phyloP scores from a whole-genome alignment of 2,797 vertebrate species.

The Sphenodon punctatus region DNA sequence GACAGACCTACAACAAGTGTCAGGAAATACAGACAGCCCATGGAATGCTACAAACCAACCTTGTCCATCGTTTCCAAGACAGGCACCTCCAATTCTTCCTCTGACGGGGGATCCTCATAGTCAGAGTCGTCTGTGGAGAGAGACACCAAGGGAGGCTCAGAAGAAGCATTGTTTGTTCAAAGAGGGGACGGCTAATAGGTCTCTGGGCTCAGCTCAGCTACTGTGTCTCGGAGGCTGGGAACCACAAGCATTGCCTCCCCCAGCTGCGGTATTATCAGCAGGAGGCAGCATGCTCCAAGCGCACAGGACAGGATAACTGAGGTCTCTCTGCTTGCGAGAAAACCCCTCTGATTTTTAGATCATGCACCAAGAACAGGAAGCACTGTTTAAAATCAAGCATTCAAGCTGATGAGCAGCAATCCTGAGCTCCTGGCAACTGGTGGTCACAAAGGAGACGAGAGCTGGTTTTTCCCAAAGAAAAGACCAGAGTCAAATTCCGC shows the following conservation, averaged over 20 bases:
- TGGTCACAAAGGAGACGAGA: neutral
- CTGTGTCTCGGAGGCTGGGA: too few relatives aligned
- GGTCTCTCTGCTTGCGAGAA: too few relatives aligned
- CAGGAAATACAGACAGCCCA: neutral
- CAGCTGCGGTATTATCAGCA: too few relatives aligned
- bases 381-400: neutral
- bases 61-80: slow-evolving; percentile 54
- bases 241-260: too few relatives aligned
- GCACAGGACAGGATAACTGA: neutral
- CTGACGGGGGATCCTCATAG: slow-evolving; percentile 57
- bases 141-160: neutral
- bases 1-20: neutral
- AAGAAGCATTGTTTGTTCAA: neutral
- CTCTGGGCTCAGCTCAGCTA: neutral
- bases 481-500: too few relatives aligned
- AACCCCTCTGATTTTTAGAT: neutral
- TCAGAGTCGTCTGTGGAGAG: slow-evolving; percentile 53
- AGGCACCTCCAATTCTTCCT: slow-evolving; percentile 17
- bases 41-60: slow-evolving; percentile 23
- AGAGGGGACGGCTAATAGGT: neutral
- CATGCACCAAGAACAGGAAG: neutral
- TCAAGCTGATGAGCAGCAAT: neutral
- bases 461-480: neutral
- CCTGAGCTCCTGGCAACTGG: neutral
- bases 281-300: neutral